These are phyloP conservation scores for Dendrolimus pini DNA, from an alignment of 2,888 invertebrate genomes.

Conservation along the genomic window DNA sequence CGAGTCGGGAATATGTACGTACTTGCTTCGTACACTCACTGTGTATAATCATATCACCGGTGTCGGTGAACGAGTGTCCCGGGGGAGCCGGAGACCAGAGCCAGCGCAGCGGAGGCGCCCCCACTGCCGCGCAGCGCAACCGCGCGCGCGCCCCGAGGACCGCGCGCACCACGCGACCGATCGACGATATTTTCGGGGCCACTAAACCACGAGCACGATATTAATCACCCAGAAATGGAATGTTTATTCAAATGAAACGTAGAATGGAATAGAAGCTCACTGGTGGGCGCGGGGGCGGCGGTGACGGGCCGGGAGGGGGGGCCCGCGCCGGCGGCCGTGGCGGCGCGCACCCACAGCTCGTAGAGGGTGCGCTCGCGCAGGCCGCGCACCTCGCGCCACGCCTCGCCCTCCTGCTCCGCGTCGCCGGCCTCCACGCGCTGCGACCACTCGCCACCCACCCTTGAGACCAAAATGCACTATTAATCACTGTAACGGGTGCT, in stretches of 20 bases:
- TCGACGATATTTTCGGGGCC: slow-evolving; percentile 87
- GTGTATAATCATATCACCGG: slow-evolving; percentile 80
- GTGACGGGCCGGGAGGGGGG: slow-evolving; percentile 76
- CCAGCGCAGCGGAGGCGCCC: slow-evolving; percentile 79
- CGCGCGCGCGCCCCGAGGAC: slow-evolving; percentile 78
- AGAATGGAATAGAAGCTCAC: slow-evolving; percentile 15
- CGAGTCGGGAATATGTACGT: no score
- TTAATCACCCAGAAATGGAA: background rate
- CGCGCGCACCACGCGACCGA: slow-evolving; percentile 79
- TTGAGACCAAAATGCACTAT: slow-evolving; percentile 16
- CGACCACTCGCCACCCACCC: slow-evolving; percentile 53
- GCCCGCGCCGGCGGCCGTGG: slow-evolving; percentile 78
- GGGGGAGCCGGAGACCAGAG: slow-evolving; percentile 75
- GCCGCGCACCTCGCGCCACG: slow-evolving; percentile 80
- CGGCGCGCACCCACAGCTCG: slow-evolving; percentile 88
- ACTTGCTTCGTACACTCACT: no score
- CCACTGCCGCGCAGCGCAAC: slow-evolving; percentile 81
- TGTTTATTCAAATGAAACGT: background rate
- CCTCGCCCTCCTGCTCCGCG: slow-evolving; percentile 31
- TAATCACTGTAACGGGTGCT: background rate
- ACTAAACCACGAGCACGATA: slow-evolving; percentile 53
- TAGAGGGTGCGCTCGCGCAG: slow-evolving; percentile 83
- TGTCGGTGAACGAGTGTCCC: slow-evolving; percentile 74
- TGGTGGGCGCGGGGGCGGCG: slow-evolving; percentile 69
- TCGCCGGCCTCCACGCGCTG: slow-evolving; percentile 39